Evolutionary conservation across 2,888 invertebrate genomes (phyloP), one percentile per base, ranked within the genome.

Genomic region (Carcina quercana): DNA sequence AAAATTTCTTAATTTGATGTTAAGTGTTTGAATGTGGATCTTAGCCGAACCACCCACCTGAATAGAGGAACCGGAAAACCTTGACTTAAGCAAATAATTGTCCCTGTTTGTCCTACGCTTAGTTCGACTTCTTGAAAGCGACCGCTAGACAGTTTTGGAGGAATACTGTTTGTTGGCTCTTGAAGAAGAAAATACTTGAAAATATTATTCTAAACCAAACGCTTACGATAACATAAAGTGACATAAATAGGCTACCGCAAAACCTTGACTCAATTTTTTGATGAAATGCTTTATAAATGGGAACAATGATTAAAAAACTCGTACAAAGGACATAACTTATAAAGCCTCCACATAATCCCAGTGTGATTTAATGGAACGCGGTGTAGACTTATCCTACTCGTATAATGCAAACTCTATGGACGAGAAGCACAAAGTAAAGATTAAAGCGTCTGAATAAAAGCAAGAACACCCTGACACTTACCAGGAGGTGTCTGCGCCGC

Each of bases 31-130:
- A n/a, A n/a, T n/a, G n/a, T n/a, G n/a, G n/a, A n/a, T n/a, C n/a
- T n/a, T n/a, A n/a, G n/a, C n/a, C n/a, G 11, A 53, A 42, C 42
- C 39, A 62, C 69, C 82, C 88, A 92, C 92, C 92, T 92, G 86
- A 90, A 91, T 32, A 75, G 68, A 40, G 92, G 91, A 61, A 89
- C 87, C 38, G 92, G 92, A 73, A 86, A 91, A 38, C 89, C 89
- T 85, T 93, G 92, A 56, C 90, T 88, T 49, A 89, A 88, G 70
- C 92, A 93, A 55, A 91, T 82, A 50, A 90, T 85, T 38, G 88
- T 55, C 41, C 64, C 69, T 32, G 67, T 59, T 70, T 57, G 45
- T 41, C 60, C 65, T 20, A 51, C 39, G 43, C 43, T 47, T 37
- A 78, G 60, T 35, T 72, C 67, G 39, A 78, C 67, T 53, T 86